Conservation (phyloP, 2,888 invertebrate species). For the Bugulina stolonifera region DNA sequence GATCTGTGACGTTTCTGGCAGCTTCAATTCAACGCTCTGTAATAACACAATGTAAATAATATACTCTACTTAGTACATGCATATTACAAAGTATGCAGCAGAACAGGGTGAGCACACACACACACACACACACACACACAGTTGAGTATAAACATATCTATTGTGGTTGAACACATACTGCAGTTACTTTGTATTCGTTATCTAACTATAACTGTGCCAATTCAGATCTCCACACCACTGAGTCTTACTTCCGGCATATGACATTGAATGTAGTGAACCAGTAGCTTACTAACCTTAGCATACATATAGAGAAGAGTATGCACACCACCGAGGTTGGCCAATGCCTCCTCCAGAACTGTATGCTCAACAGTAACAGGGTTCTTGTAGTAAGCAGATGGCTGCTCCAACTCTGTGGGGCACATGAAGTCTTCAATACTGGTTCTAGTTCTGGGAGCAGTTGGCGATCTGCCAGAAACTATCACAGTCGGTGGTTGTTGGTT, state of each 20-base stretch:
- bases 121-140: too few species aligned
- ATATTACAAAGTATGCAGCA: too few species aligned
- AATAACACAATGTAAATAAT: background rate
- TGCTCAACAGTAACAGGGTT: background rate
- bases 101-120: background rate
- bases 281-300: constrained; percentile 11
- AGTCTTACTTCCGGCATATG: too few species aligned
- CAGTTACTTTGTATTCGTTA: too few species aligned
- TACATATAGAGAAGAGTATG: background rate
- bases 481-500: background rate
- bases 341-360: background rate
- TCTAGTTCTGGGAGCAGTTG: background rate
- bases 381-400: constrained; percentile 8
- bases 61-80: background rate
- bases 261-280: too few species aligned
- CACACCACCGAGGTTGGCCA: constrained; percentile 7
- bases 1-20: background rate
- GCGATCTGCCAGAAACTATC: background rate
- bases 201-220: too few species aligned
- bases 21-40: background rate
- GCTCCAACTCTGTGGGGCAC: background rate
- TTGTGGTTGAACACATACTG: too few species aligned
- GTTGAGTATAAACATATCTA: too few species aligned
- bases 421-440: background rate
- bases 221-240: too few species aligned